Base-by-base conservation (phyloP, 2,888 invertebrate genomes). In the Acanthosoma haemorrhoidale region DNA sequence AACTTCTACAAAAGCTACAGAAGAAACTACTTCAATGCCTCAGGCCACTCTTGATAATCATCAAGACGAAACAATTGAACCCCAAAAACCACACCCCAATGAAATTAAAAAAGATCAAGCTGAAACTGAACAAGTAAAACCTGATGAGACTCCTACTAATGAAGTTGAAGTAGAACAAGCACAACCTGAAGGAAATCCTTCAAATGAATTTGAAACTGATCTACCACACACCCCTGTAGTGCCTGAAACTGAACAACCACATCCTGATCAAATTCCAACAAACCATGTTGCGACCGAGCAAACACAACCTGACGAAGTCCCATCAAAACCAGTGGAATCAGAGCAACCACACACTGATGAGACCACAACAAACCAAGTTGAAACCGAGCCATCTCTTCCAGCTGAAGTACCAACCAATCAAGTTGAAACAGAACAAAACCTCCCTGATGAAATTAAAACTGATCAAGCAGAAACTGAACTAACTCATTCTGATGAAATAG, bases 361-460 rank as follows among this genome's bases (percentile, higher is more conserved):
- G 43, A 64, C 72, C 70, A 38, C 74, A 59, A 70, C 70, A 64
- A 66, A 71, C 38, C 73, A 71, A 64, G 60, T 39, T 31, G 51
- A 29, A 21, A 29, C 25, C 11, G 51, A 13, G n/a, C 3, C 29
- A 58, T 38, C 38, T 29, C 41, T 57, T 15, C 21, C 8, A 16
- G 34, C 31, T 15, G 32, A 29, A 34, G 15, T 36, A 34, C 36
- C 63, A 63, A 15, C 31, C 60, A 25, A 68, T 51, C 51, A 60
- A 38, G 66, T 58, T 68, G 41, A 70, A 74, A 63, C 58, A 3
- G 36, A 16, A n/a, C 61, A 61, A 15, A 31, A 18, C 21, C 31
- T 25, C 5, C 51, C 63, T 21, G 39, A 39, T 9, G 59, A 68
- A 13, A n/a, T 15, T 3, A 36, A 68, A 4, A 59, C 9, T 21